Evolutionary conservation across 2,113 vertebrate species (phyloP).

Genomic region (Grus americana): DNA sequence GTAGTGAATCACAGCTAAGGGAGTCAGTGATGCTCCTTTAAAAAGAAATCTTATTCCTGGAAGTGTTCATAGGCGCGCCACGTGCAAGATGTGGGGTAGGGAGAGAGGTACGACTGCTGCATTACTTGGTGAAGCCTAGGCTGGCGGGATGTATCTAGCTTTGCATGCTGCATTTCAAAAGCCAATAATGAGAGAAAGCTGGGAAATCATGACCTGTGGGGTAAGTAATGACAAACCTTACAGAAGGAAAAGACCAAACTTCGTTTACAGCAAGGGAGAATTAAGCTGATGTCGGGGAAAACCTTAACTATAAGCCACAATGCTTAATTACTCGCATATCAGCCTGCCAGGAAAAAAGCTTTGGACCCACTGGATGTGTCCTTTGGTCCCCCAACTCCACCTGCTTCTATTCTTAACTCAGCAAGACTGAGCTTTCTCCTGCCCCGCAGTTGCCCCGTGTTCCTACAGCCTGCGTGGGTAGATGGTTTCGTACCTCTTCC

Average conservation of each 20-base stretch:
- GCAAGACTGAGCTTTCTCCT: background rate
- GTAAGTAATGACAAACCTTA: background rate
- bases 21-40: background rate
- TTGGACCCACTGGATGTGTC: background rate
- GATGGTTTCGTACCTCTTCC: background rate
- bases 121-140: background rate
- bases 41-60: background rate
- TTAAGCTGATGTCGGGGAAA: background rate
- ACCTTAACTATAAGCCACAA: background rate
- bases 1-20: background rate
- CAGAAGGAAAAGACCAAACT: background rate
- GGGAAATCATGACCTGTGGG: background rate
- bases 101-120: background rate
- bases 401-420: background rate
- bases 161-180: background rate
- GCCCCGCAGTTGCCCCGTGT: rapidly evolving
- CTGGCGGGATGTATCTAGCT: background rate
- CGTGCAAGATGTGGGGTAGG: background rate
- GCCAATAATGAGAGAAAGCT: background rate
- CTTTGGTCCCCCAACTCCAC: background rate
- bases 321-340: background rate
- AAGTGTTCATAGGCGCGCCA: background rate
- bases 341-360: background rate
- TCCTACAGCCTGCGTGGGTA: background rate
- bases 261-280: background rate